Evolutionary conservation across 2,888 invertebrate genomes (phyloP).

Genomic region (Chrysotoxum bicinctum): DNA sequence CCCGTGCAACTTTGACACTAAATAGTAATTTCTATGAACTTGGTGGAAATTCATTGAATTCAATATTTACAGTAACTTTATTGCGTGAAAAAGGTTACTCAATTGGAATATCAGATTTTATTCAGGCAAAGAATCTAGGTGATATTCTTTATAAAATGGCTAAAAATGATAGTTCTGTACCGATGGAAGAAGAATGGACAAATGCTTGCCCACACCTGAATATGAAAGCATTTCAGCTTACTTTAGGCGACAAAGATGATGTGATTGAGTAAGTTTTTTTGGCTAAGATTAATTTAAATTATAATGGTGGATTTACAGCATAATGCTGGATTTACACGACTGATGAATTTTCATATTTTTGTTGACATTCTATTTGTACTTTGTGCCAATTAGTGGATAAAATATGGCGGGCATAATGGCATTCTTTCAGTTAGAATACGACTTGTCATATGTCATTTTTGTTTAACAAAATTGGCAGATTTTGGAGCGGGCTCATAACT

Average conservation of each 20-base stretch:
- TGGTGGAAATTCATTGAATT: constrained; percentile 93
- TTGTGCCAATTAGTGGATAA: no score
- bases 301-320: no score
- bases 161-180: constrained; percentile 76
- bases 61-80: constrained; percentile 90
- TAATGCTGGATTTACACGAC: no score
- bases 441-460: no score
- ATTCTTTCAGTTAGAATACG: no score
- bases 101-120: constrained; percentile 92
- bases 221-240: constrained; percentile 78
- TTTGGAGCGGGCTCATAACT: no score
- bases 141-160: constrained; percentile 86
- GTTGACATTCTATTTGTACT: no score
- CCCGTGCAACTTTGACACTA: constrained; percentile 84
- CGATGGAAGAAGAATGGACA: constrained; percentile 78
- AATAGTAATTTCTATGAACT: constrained; percentile 91
- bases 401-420: no score
- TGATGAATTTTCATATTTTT: no score
- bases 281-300: no score
- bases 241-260: constrained; percentile 84
- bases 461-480: no score
- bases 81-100: constrained; percentile 89
- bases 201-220: constrained; percentile 78
- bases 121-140: constrained; percentile 87
- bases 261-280: constrained; percentile 88